A percentile compares a stretch with the other conserved stretches of the same genome.
phyloP scores from a whole-genome alignment of 2,888 invertebrate species.

The Microchrysa polita region DNA sequence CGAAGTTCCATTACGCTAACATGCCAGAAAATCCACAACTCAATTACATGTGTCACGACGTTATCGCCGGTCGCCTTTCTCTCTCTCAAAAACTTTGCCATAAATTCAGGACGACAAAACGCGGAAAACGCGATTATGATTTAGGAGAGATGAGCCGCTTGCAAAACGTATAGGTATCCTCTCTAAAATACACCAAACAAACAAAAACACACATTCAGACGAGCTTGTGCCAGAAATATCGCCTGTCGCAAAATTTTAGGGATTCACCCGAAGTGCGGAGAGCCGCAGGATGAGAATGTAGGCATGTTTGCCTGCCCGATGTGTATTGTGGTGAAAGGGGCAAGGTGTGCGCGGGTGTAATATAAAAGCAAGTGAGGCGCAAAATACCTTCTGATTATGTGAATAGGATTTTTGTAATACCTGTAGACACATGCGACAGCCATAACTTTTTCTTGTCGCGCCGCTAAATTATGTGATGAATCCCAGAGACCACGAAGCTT shows the following conservation, averaged over 20 bases:
- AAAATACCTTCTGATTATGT: slow-evolving; percentile 23
- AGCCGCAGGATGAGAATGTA: too few species aligned
- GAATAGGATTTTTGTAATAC: slow-evolving; percentile 20
- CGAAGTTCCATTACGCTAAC: background rate
- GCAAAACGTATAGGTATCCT: too few species aligned
- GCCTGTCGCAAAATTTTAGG: slow-evolving; percentile 7
- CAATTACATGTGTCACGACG: slow-evolving; percentile 32
- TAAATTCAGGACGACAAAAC: slow-evolving; percentile 3
- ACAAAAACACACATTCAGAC: slow-evolving; percentile 10
- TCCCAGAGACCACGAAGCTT: background rate
- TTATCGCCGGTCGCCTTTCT: too few species aligned
- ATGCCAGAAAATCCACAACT: slow-evolving; percentile 20
- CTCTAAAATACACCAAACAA: slow-evolving; percentile 6
- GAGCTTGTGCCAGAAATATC: slow-evolving; percentile 23
- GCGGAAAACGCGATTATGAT: slow-evolving; percentile 26
- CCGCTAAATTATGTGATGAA: slow-evolving; percentile 9
- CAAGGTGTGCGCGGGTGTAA: background rate
- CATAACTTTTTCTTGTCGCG: slow-evolving; percentile 13
- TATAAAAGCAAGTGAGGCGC: slow-evolving; percentile 23
- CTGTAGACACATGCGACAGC: slow-evolving; percentile 26
- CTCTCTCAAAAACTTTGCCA: slow-evolving; percentile 20
- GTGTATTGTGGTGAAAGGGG: too few species aligned
- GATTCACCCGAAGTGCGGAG: too few species aligned
- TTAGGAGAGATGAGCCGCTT: slow-evolving; percentile 34
- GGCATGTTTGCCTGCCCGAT: too few species aligned